Percentiles rank a stretch among this genome's conserved stretches.
These are phyloP conservation scores for Zaprionus kolodkinae DNA, from an alignment of 1,140 invertebrate species.

Conservation along the genomic window DNA sequence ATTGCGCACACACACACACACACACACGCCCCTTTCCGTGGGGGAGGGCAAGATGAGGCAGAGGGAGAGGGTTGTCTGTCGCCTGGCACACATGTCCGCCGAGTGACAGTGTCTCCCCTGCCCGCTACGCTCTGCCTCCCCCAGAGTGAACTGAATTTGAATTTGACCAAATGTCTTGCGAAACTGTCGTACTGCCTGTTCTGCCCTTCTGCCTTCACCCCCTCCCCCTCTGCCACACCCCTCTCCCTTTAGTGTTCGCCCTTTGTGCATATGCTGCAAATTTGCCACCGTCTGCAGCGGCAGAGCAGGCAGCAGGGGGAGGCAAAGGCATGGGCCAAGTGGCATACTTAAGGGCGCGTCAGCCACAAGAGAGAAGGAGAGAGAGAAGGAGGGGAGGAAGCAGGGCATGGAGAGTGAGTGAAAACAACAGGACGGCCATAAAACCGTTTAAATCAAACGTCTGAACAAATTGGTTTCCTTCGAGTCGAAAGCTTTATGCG, in stretches of 20 bases:
- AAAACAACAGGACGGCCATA: constrained; percentile 81
- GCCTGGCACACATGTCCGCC: constrained; percentile 31
- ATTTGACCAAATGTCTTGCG: constrained; percentile 81
- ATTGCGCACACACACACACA: constrained; percentile 51
- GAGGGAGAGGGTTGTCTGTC: constrained; percentile 3
- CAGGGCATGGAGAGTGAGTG: constrained; percentile 52
- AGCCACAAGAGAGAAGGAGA: constrained; percentile 7
- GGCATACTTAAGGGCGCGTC: constrained; percentile 81
- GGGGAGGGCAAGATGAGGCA: not conserved
- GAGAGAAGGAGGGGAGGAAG: constrained; percentile 24
- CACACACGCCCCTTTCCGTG: constrained; percentile 36
- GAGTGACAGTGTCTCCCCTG: constrained; percentile 42
- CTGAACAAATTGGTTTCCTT: constrained; percentile 83
- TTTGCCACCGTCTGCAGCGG: constrained; percentile 58
- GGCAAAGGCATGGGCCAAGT: constrained; percentile 48
- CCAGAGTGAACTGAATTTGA: constrained; percentile 66
- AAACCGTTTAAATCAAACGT: constrained; percentile 83
- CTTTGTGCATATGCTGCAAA: constrained; percentile 77
- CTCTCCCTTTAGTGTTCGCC: constrained; percentile 13
- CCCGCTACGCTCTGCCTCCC: not conserved
- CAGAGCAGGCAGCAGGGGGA: not conserved
- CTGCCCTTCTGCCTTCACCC: constrained; percentile 24
- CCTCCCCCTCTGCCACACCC: not conserved
- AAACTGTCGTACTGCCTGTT: constrained; percentile 55
- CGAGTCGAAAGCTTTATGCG: constrained; percentile 79